Percentiles rank a stretch among this genome's conserved stretches.
These are phyloP conservation scores for Conus canariensis DNA, from an alignment of 2,888 invertebrate genomes.

Conservation along the genomic window DNA sequence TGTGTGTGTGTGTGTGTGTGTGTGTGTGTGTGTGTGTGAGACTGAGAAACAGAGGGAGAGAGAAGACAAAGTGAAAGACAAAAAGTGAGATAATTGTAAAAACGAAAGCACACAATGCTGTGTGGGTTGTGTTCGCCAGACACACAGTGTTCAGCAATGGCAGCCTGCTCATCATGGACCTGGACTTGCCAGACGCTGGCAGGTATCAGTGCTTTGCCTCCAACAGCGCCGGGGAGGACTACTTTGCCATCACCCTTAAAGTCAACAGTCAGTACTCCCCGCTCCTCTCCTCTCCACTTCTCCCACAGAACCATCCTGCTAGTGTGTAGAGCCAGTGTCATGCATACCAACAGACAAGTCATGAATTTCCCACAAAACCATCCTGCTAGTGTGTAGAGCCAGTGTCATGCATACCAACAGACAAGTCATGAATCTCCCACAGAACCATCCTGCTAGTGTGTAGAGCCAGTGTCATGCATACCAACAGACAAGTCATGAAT, in stretches of 20 bases:
- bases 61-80: background rate
- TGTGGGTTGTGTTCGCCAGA: constrained; percentile 44
- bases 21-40: background rate
- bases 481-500: too few species aligned
- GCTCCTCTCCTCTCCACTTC: background rate
- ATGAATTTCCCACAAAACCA: too few species aligned
- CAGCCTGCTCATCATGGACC: constrained; percentile 84
- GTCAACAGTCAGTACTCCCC: constrained; percentile 90
- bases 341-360: too few species aligned
- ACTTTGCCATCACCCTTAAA: constrained; percentile 93
- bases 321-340: too few species aligned
- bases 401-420: too few species aligned
- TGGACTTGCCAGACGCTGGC: constrained; percentile 92
- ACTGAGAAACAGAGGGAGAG: too few species aligned
- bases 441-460: background rate
- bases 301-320: background rate
- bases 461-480: too few species aligned
- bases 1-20: background rate
- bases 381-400: too few species aligned
- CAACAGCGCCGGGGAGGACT: constrained; percentile 94
- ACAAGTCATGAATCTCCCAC: too few species aligned
- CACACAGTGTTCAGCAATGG: constrained; percentile 61
- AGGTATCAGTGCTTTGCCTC: constrained; percentile 96
- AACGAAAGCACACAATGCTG: too few species aligned
- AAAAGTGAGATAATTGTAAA: background rate